A percentile compares a stretch with the other conserved stretches of the same genome.
These are phyloP conservation scores for Rhynchomys soricoides DNA, from an alignment of 2,113 vertebrate genomes.

Conservation along the genomic window DNA sequence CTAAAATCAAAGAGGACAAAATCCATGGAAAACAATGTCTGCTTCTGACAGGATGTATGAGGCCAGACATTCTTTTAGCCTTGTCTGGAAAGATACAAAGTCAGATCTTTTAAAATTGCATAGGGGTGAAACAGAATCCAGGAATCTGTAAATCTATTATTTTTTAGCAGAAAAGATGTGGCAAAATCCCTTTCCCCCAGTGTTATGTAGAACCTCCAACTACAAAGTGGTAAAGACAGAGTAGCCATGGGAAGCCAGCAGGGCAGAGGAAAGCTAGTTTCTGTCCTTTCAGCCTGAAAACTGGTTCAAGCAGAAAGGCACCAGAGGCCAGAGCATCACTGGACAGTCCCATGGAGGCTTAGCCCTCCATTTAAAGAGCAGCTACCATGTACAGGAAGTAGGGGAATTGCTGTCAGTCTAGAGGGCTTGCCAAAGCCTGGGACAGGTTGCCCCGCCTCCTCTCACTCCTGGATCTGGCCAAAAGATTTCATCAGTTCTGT, in stretches of 20 bases:
- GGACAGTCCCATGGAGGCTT: background rate
- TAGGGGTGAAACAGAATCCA: background rate
- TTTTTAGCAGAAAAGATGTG: background rate
- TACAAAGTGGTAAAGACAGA: slow-evolving; percentile 54
- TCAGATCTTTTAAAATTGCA: background rate
- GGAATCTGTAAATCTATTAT: background rate
- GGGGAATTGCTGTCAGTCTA: background rate
- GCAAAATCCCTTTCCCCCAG: background rate
- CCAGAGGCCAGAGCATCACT: background rate
- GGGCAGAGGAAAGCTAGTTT: background rate
- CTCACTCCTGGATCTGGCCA: background rate
- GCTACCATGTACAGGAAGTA: background rate
- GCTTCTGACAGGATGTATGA: background rate
- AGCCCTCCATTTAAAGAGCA: background rate
- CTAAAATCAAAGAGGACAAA: background rate
- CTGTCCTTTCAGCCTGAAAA: background rate
- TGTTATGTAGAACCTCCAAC: slow-evolving; percentile 38
- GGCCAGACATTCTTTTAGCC: background rate
- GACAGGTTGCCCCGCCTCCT: no score
- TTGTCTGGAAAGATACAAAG: background rate
- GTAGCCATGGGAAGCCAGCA: background rate
- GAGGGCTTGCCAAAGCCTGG: background rate
- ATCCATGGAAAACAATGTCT: background rate
- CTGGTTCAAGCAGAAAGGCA: no score
- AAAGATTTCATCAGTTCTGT: background rate